Base-by-base conservation (phyloP, 2,113 vertebrate genomes). In the Rhinogobius similis region DNA sequence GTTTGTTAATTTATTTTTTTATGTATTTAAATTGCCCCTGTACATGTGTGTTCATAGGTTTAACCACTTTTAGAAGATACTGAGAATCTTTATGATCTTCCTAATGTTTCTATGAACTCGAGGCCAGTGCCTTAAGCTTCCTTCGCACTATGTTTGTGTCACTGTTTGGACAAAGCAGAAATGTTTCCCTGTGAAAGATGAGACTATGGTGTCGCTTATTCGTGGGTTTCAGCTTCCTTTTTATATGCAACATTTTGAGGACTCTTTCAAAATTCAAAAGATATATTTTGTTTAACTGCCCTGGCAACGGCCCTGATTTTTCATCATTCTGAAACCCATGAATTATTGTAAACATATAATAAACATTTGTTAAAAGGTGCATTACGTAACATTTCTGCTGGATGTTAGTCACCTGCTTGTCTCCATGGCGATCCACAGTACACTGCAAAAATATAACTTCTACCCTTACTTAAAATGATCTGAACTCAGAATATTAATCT, bases 1-100 rank as follows among this genome's bases (percentile, higher is more conserved):
- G 70, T 74, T 73, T 75, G 46, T 76, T 86, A 83, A 90, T 68
- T 89, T 88, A 89, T 88, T 85, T 86, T 81, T 86, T 72, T 69
- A 79, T 64, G 24, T 83, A 77, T 89, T 79, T 82, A 78, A 36
- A 78, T 61, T 72, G 67, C 63, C 20, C 18, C 16, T 89, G 82
- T 87, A 82, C 67, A 78, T 82, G 72, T 18, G 18, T 32, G n/a
- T 9, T 52, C n/a, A 56, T 79, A 43, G 13, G 1, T 16, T 68
- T 73, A 4, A 72, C 41, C 56, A 58, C 46, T 73, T 65, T 80
- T 72, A 74, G 70, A 73, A 46, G 55, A 5, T 8, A 53, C 7
- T 16, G 43, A 20, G 21, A 21, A 12, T 18, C 23, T 56, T 36
- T 10, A n/a, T 50, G 14, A 24, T 72, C 65, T 71, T 64, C 13